These are phyloP conservation scores for Baryphthengus martii DNA, from an alignment of 2,113 vertebrate species.

Conservation along the genomic window DNA sequence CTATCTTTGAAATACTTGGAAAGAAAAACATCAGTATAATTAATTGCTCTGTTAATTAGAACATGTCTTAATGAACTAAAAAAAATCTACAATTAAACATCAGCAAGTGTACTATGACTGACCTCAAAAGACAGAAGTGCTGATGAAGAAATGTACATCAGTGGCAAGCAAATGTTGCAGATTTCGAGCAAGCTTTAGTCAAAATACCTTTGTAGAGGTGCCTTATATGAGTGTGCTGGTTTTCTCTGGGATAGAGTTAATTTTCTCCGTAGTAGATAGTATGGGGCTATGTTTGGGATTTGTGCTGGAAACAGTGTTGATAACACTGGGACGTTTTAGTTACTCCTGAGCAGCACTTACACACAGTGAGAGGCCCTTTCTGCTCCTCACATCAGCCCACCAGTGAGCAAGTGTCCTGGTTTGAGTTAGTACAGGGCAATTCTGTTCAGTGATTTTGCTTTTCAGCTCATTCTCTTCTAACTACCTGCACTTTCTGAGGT, in stretches of 20 bases:
- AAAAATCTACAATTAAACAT: neutral
- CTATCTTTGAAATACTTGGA: neutral
- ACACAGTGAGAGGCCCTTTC: neutral
- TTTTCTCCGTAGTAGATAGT: neutral
- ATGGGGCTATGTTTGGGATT: neutral
- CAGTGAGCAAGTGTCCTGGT: accelerated
- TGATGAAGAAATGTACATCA: neutral
- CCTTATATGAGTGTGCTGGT: neutral
- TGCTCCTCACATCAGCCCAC: neutral
- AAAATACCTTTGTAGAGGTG: neutral
- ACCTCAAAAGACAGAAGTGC: neutral
- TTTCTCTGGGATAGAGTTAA: neutral
- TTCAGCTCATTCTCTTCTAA: too few species aligned
- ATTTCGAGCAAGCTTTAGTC: neutral
- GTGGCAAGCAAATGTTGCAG: neutral
- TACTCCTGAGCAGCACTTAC: neutral
- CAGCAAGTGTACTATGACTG: neutral
- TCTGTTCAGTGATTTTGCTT: too few species aligned
- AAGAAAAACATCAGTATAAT: neutral
- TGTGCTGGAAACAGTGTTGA: neutral
- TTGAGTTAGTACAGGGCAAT: too few species aligned
- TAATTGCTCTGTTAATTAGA: neutral
- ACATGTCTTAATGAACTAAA: neutral
- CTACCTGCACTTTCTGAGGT: too few species aligned
- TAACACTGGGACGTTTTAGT: too few species aligned